Conservation (phyloP, 2,888 invertebrate species). For the Dinocampus coccinellae region DNA sequence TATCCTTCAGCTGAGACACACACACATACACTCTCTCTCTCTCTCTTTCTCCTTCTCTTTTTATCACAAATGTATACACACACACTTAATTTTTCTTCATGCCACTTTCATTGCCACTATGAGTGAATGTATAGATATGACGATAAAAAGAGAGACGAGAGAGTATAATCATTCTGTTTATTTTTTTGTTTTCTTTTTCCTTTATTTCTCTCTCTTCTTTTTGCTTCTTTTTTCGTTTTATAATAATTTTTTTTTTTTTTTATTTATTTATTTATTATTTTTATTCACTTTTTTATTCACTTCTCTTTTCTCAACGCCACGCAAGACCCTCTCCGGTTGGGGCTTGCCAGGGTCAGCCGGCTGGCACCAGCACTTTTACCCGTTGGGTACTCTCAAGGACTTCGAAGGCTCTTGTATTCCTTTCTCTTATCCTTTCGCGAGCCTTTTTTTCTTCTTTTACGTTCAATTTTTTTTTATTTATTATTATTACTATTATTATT, state of each 20-base stretch:
- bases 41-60: neutral
- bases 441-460: conserved; percentile 54
- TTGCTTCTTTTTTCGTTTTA: conserved; percentile 3
- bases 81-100: no score
- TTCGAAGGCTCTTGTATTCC: conserved; percentile 67
- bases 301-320: conserved; percentile 32
- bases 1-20: neutral
- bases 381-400: conserved; percentile 67
- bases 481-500: neutral
- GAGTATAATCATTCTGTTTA: neutral
- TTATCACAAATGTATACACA: neutral
- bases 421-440: conserved; percentile 69
- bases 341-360: conserved; percentile 67
- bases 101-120: no score
- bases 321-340: conserved; percentile 42
- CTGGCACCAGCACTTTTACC: conserved; percentile 67
- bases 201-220: neutral
- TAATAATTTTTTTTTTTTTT: conserved; percentile 19
- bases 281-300: no score
- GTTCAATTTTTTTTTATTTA: neutral
- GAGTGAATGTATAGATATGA: neutral
- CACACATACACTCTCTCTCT: neutral
- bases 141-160: neutral
- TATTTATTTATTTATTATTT: no score
- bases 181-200: conserved; percentile 7